These are phyloP conservation scores for Capreolus pygargus DNA, from an alignment of 2,113 vertebrate genomes.

Conservation along the genomic window DNA sequence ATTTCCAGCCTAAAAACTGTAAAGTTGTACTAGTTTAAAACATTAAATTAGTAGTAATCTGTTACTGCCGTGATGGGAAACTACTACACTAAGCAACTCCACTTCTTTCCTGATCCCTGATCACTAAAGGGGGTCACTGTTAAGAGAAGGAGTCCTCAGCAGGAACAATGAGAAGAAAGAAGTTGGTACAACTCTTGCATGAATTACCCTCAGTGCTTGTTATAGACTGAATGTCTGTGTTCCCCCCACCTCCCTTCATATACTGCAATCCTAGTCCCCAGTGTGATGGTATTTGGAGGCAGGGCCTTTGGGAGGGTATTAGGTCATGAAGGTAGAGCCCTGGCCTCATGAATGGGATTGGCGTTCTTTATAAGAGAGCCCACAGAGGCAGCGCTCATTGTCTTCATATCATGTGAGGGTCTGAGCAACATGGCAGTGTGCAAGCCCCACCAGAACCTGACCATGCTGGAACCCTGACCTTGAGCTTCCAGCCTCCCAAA, in stretches of 20 bases:
- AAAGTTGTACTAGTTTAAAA: not conserved
- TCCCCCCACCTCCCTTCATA: not conserved
- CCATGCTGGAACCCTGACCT: not conserved
- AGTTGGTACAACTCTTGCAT: not conserved
- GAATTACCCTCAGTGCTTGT: not conserved
- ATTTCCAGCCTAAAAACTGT: not conserved
- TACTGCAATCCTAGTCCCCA: not conserved
- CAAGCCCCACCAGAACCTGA: not conserved
- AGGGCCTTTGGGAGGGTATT: not conserved
- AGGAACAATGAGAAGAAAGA: not conserved
- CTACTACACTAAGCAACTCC: not conserved
- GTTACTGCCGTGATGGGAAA: not conserved
- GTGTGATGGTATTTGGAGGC: not conserved
- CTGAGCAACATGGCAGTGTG: not conserved
- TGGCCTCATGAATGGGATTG: not conserved
- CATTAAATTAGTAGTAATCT: not conserved
- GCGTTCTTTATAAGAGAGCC: not conserved
- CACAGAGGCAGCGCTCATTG: not conserved
- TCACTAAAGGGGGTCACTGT: not conserved
- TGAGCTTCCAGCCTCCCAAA: not conserved
- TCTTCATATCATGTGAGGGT: not conserved
- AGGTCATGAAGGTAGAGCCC: not conserved
- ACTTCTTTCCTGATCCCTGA: not conserved
- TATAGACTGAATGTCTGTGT: not conserved
- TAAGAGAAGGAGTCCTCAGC: too few relatives aligned